Evolutionary conservation across 2,888 invertebrate species (phyloP).

Genomic region (Parnassius mnemosyne): DNA sequence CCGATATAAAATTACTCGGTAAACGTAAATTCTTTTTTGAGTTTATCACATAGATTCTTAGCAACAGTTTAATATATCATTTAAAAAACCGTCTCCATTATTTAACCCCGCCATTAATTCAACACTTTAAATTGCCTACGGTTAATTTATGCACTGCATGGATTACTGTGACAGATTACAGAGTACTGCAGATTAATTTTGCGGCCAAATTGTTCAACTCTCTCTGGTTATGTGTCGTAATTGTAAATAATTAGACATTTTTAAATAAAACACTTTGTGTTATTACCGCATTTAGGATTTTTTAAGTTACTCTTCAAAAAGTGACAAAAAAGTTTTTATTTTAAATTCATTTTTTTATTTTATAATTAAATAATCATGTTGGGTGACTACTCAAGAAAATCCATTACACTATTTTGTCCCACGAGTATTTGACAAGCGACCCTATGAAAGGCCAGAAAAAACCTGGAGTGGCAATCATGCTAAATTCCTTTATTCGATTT

Average conservation of each 20-base stretch:
- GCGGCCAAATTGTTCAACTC: slow-evolving; percentile 26
- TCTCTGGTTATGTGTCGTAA: background rate
- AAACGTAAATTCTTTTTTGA: background rate
- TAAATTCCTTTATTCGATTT: too few relatives aligned
- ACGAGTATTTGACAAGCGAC: too few relatives aligned
- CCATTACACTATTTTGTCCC: too few relatives aligned
- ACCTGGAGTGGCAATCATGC: too few relatives aligned
- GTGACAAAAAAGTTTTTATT: too few relatives aligned
- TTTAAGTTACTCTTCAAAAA: too few relatives aligned
- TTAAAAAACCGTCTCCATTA: slow-evolving; percentile 56
- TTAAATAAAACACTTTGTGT: too few relatives aligned
- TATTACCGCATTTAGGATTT: too few relatives aligned
- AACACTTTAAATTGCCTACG: slow-evolving; percentile 69
- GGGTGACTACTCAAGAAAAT: too few relatives aligned
- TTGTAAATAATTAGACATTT: background rate
- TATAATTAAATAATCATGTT: too few relatives aligned
- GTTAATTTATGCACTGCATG: slow-evolving; percentile 75
- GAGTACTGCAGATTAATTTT: slow-evolving; percentile 57
- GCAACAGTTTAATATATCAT: slow-evolving; percentile 1
- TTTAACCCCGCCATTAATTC: slow-evolving; percentile 73
- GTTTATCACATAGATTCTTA: background rate
- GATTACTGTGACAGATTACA: slow-evolving; percentile 73
- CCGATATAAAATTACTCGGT: background rate
- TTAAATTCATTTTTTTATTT: too few relatives aligned
- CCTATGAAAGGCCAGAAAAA: too few relatives aligned